A percentile compares a stretch with the other conserved stretches of the same genome.
These are phyloP conservation scores for Mirounga angustirostris DNA, from an alignment of 2,113 vertebrate genomes.

Conservation along the genomic window DNA sequence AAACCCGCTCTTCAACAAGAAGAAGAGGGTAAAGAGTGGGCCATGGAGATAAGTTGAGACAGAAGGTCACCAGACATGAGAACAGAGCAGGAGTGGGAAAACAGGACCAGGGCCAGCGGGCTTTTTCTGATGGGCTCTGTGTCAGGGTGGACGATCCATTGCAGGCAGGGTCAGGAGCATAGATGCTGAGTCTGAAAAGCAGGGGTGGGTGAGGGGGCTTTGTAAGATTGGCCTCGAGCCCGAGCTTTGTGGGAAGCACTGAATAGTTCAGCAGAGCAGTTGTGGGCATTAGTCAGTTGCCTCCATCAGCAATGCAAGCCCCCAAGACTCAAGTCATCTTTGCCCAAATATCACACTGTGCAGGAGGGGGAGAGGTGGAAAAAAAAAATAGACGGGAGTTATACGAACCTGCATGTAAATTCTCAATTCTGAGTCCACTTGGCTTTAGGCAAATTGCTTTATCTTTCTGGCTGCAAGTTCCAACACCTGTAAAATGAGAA, in stretches of 20 bases:
- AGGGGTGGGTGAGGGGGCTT: not conserved
- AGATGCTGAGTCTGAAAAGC: not conserved
- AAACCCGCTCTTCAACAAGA: not conserved
- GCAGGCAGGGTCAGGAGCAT: not conserved
- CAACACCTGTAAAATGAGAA: not conserved
- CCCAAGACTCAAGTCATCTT: not conserved
- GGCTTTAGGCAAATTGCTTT: conserved; percentile 1
- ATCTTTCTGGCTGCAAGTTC: not conserved
- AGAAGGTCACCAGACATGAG: conserved; percentile 19
- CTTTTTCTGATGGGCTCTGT: conserved; percentile 15
- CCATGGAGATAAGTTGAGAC: not conserved
- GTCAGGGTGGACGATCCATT: not conserved
- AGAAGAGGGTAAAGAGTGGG: not conserved
- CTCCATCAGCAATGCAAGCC: not conserved
- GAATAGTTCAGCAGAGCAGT: not conserved
- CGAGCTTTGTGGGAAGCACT: conserved; percentile 18
- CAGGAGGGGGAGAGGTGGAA: not conserved
- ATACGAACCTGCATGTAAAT: not conserved
- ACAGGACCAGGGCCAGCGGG: not conserved
- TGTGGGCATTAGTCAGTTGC: not conserved
- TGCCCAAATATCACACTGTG: not conserved
- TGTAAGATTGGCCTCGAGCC: not conserved
- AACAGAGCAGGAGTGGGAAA: not conserved
- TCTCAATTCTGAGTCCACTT: not conserved
- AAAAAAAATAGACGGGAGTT: not conserved